Percentiles rank a stretch among this genome's conserved stretches.
Evolutionary conservation across 2,113 vertebrate genomes (phyloP).

Genomic region (Heptranchias perlo): DNA sequence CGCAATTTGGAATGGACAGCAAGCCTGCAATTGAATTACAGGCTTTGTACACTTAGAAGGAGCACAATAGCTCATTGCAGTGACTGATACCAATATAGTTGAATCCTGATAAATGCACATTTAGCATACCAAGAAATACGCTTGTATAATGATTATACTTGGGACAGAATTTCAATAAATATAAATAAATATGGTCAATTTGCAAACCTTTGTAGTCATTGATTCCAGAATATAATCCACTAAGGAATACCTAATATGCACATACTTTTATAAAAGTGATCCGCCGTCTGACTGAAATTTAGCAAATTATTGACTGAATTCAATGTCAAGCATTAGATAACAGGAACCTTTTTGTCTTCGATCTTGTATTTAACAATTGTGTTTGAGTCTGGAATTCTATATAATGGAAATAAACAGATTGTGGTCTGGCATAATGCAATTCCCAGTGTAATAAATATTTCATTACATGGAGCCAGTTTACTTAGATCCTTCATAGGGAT

Average conservation of each 20-base stretch:
- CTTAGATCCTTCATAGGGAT: slow-evolving; percentile 4
- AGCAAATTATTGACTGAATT: slow-evolving; percentile 4
- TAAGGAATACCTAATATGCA: slow-evolving; percentile 3
- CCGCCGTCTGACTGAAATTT: neutral
- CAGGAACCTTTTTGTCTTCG: neutral
- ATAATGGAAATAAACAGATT: slow-evolving; percentile 16
- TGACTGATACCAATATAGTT: neutral
- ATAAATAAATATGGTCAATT: neutral
- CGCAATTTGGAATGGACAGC: neutral
- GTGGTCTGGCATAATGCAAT: slow-evolving; percentile 22
- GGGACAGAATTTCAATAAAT: neutral
- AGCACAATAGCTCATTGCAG: neutral
- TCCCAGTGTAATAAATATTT: slow-evolving; percentile 30
- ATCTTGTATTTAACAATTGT: slow-evolving; percentile 4
- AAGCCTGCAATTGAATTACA: neutral
- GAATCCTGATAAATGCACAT: neutral
- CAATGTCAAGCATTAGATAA: neutral
- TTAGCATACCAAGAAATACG: neutral
- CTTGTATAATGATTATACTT: neutral
- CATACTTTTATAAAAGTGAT: slow-evolving; percentile 11
- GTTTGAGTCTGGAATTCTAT: slow-evolving; percentile 15
- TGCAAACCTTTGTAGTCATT: neutral
- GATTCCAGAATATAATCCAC: slow-evolving; percentile 27
- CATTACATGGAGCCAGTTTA: slow-evolving; percentile 23
- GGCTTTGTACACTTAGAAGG: neutral